Evolutionary conservation across 2,888 invertebrate species (phyloP).

Genomic region (Slavum lentiscoides): DNA sequence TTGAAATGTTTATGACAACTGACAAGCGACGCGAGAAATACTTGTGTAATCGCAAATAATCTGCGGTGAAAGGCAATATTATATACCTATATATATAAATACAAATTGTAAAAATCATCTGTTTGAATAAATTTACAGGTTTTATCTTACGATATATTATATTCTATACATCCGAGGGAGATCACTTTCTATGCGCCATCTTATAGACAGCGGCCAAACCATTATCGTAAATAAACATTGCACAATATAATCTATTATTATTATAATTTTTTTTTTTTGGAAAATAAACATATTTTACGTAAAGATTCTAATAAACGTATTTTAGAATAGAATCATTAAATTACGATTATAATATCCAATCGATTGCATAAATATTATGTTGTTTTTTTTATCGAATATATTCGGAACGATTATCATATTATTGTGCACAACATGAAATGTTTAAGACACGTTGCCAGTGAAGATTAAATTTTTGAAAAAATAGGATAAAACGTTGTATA

Average conservation of each 20-base stretch:
- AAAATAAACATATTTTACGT: too few species aligned
- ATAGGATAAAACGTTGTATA: too few species aligned
- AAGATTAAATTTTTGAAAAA: too few species aligned
- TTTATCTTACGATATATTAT: neutral
- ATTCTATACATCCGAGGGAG: neutral
- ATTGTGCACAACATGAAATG: too few species aligned
- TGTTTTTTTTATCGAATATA: too few species aligned
- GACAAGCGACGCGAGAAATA: neutral
- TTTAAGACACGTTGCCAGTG: too few species aligned
- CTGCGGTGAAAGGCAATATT: neutral
- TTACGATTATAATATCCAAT: too few species aligned
- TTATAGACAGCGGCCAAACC: neutral
- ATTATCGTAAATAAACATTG: neutral
- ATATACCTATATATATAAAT: neutral
- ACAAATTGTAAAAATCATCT: neutral
- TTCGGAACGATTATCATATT: too few species aligned
- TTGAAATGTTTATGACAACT: neutral
- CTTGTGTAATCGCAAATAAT: conserved; percentile 1
- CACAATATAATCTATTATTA: neutral
- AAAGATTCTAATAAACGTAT: too few species aligned
- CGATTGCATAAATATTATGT: too few species aligned
- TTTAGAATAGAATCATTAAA: too few species aligned
- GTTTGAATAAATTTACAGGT: neutral
- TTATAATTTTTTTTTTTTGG: too few species aligned
- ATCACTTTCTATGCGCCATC: neutral